These are phyloP conservation scores for Poecilia wingei DNA, from an alignment of 2,797 vertebrate species.

Conservation along the genomic window DNA sequence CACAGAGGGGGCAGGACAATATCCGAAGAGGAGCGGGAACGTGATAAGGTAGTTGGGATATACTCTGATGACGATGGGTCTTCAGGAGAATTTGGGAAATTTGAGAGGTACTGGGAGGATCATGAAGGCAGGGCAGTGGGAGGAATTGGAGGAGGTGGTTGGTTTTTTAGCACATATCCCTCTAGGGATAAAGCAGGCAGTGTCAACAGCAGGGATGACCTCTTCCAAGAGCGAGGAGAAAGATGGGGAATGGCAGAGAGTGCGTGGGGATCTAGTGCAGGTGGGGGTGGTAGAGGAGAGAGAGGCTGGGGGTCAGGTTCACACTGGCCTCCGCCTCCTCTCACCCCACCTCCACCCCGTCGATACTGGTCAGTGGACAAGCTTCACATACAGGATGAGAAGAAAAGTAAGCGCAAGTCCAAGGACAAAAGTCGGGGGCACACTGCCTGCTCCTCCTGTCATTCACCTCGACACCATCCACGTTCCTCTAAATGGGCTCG, in stretches of 20 bases:
- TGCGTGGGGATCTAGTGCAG: conserved; percentile 73
- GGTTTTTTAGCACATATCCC: conserved; percentile 86
- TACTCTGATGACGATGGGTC: conserved; percentile 80
- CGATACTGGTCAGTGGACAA: conserved; percentile 95
- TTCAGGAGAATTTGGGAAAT: conserved; percentile 85
- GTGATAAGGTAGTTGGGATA: conserved; percentile 78
- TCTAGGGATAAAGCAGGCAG: conserved; percentile 82
- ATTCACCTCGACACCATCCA: conserved; percentile 74
- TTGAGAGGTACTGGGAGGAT: conserved; percentile 85
- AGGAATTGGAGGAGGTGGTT: conserved; percentile 83
- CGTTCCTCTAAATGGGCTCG: conserved; percentile 76
- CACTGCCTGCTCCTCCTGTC: conserved; percentile 74
- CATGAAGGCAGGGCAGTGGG: conserved; percentile 81
- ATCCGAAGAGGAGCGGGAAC: conserved; percentile 78
- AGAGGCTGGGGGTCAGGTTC: conserved; percentile 78
- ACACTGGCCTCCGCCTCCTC: conserved; percentile 77
- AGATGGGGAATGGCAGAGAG: conserved; percentile 73
- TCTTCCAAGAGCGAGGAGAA: conserved; percentile 76
- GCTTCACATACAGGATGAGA: conserved; percentile 84
- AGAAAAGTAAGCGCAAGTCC: conserved; percentile 78
- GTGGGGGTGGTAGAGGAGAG: conserved; percentile 48
- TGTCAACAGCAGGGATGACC: conserved; percentile 81
- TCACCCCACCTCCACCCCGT: conserved; percentile 82
- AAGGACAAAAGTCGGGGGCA: conserved; percentile 77
- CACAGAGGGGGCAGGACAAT: conserved; percentile 67